Evolutionary conservation across 2,888 invertebrate genomes (phyloP), one percentile per base, ranked within the genome.

Genomic region (Leucophenga maculata): DNA sequence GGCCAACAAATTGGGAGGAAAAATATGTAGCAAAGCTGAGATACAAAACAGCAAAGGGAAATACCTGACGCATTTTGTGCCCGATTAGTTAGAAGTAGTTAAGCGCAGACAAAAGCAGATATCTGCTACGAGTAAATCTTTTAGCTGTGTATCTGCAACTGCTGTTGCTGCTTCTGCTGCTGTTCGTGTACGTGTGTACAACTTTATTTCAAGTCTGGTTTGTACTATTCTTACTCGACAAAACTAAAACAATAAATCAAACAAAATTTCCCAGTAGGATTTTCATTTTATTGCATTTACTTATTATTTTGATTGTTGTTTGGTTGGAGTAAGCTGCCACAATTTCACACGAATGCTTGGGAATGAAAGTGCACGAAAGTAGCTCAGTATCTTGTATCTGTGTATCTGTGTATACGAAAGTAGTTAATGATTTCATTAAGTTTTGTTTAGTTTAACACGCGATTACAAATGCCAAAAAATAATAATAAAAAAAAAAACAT

Each of bases 261-360:
- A 77, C 74, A 74, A 76, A 79, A 84, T 84, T 85, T 82, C 82
- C 83, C 84, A 79, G 83, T 82, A 80, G 83, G 78, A 79, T 84
- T 82, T 83, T 77, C 84, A 77, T 83, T 80, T 80, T 80, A 80
- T 82, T 80, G 83, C 83, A 81, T 81, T 82, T 79, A 79, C 83
- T 80, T 80, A 80, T 79, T 79, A 78, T 80, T 77, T 76, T 80
- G 78, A 79, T 75, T 76, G 55, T 71, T 80, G 78, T 78, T 75
- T 76, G 55, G 70, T 65, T 64, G 14, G 48, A 20, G 62, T 14
- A 22, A 4, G 44, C 46, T 54, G 11, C 50, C 26, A 20, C 39
- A 39, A 39, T 9, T 39, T 39, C 11, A 39, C 8, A 39, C 8
- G 11, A 39, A 39, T 39, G 39, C 39, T 11, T 39, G 39, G 39